A percentile compares a stretch with the other conserved stretches of the same genome.
Conservation (phyloP, 2,888 invertebrate genomes). For the Eilema depressum region DNA sequence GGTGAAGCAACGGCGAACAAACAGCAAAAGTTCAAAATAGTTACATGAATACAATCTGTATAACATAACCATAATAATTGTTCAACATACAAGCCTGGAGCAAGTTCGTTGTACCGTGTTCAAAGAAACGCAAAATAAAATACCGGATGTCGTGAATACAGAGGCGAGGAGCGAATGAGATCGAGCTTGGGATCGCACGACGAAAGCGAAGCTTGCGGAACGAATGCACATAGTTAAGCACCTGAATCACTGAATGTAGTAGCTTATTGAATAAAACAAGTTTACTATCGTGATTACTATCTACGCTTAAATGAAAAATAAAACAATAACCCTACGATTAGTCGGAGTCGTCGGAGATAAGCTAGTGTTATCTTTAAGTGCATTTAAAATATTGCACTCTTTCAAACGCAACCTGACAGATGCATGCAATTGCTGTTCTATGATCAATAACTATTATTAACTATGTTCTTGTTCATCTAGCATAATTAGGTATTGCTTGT, state of each 20-base stretch:
- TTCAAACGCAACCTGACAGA: neutral
- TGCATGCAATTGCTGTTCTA: neutral
- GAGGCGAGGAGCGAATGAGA: slow-evolving; percentile 64
- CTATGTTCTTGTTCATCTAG: neutral
- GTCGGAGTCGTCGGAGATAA: slow-evolving; percentile 2
- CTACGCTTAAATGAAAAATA: slow-evolving; percentile 17
- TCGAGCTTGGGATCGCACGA: slow-evolving; percentile 66
- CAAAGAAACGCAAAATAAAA: slow-evolving; percentile 68
- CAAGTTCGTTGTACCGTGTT: slow-evolving; percentile 58
- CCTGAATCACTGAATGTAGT: slow-evolving; percentile 40
- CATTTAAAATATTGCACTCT: neutral
- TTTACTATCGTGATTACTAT: slow-evolving; percentile 40
- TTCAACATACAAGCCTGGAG: slow-evolving; percentile 48
- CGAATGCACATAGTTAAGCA: slow-evolving; percentile 62
- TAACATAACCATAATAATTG: slow-evolving; percentile 52
- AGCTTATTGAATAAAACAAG: slow-evolving; percentile 53
- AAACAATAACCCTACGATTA: slow-evolving; percentile 8
- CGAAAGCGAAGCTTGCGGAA: slow-evolving; percentile 71
- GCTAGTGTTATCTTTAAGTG: neutral
- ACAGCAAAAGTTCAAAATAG: slow-evolving; percentile 30
- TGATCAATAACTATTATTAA: neutral
- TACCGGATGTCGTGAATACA: slow-evolving; percentile 77
- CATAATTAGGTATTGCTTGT: neutral
- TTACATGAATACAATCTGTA: slow-evolving; percentile 30
- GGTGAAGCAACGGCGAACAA: slow-evolving; percentile 6